phyloP scores from a whole-genome alignment of 2,797 vertebrate species.

The Monodelphis domestica region DNA sequence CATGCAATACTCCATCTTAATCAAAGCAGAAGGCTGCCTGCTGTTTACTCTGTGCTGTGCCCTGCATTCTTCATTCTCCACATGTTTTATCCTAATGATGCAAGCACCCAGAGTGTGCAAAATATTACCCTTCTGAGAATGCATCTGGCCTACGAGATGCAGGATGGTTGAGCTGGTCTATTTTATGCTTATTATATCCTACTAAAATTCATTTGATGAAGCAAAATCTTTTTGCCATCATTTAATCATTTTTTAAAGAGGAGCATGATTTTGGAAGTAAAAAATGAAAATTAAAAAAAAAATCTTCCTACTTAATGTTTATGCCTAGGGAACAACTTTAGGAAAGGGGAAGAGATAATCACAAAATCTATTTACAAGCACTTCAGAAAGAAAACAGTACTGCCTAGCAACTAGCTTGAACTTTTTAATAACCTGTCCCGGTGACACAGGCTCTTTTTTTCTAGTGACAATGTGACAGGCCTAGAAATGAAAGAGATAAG shows the following conservation, averaged over 20 bases:
- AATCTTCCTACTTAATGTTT: slow-evolving; percentile 51
- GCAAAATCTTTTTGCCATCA: neutral
- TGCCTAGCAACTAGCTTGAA: neutral
- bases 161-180: neutral
- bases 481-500: neutral
- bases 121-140: neutral
- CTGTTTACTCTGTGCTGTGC: neutral
- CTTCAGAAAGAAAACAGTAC: slow-evolving; percentile 24
- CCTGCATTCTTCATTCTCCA: neutral
- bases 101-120: neutral
- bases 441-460: neutral
- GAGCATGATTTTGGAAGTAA: slow-evolving; percentile 1
- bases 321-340: slow-evolving; percentile 27
- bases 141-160: neutral
- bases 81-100: neutral
- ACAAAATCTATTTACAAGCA: slow-evolving; percentile 16
- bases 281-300: too few relatives aligned
- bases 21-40: slow-evolving; percentile 41
- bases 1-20: neutral
- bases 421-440: neutral
- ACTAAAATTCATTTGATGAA: neutral
- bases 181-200: neutral
- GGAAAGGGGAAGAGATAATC: slow-evolving; percentile 37
- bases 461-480: neutral
- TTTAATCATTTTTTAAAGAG: slow-evolving; percentile 41